Evolutionary conservation across 2,113 vertebrate species (phyloP).

Genomic region (Puma concolor): DNA sequence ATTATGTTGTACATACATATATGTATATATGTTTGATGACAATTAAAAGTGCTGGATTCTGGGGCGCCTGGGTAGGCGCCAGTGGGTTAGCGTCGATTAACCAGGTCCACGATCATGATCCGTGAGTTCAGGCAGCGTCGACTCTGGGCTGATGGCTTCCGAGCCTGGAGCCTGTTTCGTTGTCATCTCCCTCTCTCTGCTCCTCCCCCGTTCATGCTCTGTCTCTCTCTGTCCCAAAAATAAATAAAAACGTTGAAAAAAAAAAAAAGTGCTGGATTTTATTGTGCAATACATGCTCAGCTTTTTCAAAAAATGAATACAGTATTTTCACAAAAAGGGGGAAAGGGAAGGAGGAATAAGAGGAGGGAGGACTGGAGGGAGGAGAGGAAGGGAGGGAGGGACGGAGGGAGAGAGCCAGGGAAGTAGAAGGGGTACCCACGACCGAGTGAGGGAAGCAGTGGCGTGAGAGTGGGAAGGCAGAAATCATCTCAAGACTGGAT

Average conservation of each 20-base stretch:
- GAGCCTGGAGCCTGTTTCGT: too few species aligned
- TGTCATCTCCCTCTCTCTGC: too few species aligned
- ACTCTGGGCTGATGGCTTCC: too few species aligned
- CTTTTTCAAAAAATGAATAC: background rate
- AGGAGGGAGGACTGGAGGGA: background rate
- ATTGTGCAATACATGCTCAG: background rate
- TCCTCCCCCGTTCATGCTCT: too few species aligned
- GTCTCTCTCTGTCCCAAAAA: too few species aligned
- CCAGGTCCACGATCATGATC: too few species aligned
- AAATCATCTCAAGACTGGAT: background rate
- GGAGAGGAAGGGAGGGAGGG: too few species aligned
- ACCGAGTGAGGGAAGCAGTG: background rate
- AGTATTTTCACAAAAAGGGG: slow-evolving; percentile 3
- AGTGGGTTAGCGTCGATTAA: too few species aligned
- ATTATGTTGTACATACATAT: background rate
- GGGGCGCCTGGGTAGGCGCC: too few species aligned
- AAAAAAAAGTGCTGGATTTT: background rate
- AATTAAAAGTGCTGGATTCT: background rate
- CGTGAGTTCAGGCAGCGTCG: too few species aligned
- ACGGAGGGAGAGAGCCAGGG: background rate
- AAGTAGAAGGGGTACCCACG: background rate
- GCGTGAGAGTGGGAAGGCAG: background rate
- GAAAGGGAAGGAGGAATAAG: background rate
- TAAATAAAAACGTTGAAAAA: too few species aligned
- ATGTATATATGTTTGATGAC: background rate